Conservation (phyloP, 2,797 vertebrate genomes). For the Lindbergichthys nudifrons region DNA sequence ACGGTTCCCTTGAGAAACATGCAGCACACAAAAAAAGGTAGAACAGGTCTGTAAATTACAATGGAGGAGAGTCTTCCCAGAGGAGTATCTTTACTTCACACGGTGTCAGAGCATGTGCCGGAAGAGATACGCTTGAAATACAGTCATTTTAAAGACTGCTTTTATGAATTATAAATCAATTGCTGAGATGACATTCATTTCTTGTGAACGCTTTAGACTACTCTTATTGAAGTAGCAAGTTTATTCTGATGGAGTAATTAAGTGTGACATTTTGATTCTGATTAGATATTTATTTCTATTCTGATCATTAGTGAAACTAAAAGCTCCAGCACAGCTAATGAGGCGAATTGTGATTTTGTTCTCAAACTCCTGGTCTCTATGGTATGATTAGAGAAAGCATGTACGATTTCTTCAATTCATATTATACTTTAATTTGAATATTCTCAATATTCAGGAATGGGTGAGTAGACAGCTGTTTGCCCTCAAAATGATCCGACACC, state of each 20-base stretch:
- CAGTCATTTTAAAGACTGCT: background rate
- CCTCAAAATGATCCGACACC: background rate
- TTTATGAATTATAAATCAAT: constrained; percentile 1
- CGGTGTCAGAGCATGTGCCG: background rate
- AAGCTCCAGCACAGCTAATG: background rate
- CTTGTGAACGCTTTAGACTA: background rate
- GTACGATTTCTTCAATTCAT: background rate
- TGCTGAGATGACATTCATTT: background rate
- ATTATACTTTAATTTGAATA: background rate
- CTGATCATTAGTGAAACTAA: background rate
- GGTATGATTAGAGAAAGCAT: background rate
- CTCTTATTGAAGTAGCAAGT: background rate
- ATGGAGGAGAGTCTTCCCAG: background rate
- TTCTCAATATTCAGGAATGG: background rate
- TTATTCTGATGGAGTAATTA: background rate
- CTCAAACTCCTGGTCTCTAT: background rate
- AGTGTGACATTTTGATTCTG: background rate
- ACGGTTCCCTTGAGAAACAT: constrained; percentile 26
- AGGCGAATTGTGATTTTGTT: background rate
- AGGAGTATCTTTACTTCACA: constrained; percentile 3
- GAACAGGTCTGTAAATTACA: constrained; percentile 21
- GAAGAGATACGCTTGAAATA: background rate
- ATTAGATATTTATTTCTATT: background rate
- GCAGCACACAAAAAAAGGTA: constrained; percentile 8
- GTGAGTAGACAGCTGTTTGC: background rate